Conservation (phyloP, 2,888 invertebrate genomes). For the Pristionchus arcanus region DNA sequence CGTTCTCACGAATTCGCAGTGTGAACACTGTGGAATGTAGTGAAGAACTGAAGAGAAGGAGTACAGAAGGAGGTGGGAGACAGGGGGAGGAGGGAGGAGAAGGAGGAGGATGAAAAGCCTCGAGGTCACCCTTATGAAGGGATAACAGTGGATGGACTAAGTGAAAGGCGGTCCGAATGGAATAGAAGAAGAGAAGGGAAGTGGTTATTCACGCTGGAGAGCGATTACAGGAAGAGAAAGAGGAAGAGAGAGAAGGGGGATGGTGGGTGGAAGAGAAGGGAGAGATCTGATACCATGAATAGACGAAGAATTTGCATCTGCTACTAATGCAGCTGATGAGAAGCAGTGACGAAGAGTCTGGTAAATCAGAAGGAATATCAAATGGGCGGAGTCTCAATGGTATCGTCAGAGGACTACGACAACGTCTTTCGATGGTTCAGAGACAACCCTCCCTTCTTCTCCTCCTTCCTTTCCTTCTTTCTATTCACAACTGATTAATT, state of each 20-base stretch:
- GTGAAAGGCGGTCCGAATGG: constrained; percentile 25
- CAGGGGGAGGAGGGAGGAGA: not conserved
- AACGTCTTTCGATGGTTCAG: not conserved
- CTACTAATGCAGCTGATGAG: not conserved
- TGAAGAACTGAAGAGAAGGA: not conserved
- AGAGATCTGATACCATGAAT: not conserved
- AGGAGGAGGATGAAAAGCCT: not conserved
- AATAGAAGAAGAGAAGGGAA: constrained; percentile 21
- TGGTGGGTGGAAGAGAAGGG: not conserved
- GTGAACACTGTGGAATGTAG: not conserved
- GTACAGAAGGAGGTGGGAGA: not conserved
- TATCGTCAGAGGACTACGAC: not conserved
- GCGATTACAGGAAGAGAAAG: constrained; percentile 25
- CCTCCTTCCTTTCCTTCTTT: too few species aligned
- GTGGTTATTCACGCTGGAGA: constrained; percentile 45
- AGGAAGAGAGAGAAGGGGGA: not conserved
- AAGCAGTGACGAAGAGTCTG: not conserved
- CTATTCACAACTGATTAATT: constrained; percentile 41
- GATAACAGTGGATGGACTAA: not conserved
- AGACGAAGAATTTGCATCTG: constrained; percentile 7
- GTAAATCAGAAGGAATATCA: not conserved
- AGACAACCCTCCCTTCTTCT: not conserved
- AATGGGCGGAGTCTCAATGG: not conserved
- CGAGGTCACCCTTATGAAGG: not conserved
- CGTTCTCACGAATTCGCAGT: not conserved